These are phyloP conservation scores for Pyralis farinalis DNA, from an alignment of 2,888 invertebrate genomes.

Conservation along the genomic window DNA sequence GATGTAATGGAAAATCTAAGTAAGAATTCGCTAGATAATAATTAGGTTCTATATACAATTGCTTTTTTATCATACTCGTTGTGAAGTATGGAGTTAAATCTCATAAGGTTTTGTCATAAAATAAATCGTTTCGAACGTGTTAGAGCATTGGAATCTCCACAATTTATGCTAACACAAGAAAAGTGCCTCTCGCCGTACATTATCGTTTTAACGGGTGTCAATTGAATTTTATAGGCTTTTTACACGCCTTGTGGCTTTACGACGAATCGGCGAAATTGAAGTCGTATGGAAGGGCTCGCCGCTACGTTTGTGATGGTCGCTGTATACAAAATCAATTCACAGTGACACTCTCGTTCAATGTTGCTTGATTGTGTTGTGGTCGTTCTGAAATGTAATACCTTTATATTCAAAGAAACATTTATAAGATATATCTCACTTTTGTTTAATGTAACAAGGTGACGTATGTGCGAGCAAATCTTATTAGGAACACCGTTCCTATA, in stretches of 20 bases:
- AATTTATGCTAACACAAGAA: conserved; percentile 40
- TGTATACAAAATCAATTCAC: not conserved
- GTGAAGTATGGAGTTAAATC: not conserved
- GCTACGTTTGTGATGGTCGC: not conserved
- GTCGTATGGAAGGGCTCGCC: conserved; percentile 12
- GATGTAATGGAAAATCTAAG: too few species aligned
- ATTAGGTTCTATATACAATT: too few species aligned
- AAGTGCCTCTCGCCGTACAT: conserved; percentile 34
- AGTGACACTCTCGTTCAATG: not conserved
- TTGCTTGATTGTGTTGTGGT: not conserved
- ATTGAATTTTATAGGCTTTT: conserved; percentile 70
- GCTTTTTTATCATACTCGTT: too few species aligned
- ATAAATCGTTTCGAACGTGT: conserved; percentile 6
- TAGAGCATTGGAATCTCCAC: conserved; percentile 27
- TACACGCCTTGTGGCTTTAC: conserved; percentile 61
- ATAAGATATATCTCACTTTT: not conserved
- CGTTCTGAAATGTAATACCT: not conserved
- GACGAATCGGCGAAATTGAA: conserved; percentile 57
- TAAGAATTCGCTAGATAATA: too few species aligned
- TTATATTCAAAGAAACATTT: not conserved
- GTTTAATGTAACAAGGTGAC: too few species aligned
- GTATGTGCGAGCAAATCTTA: too few species aligned
- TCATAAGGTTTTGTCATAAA: not conserved
- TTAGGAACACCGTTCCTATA: too few species aligned
- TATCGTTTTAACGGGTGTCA: conserved; percentile 56